These are phyloP conservation scores for Brienomyrus brachyistius DNA, from an alignment of 2,113 vertebrate species.

Conservation along the genomic window DNA sequence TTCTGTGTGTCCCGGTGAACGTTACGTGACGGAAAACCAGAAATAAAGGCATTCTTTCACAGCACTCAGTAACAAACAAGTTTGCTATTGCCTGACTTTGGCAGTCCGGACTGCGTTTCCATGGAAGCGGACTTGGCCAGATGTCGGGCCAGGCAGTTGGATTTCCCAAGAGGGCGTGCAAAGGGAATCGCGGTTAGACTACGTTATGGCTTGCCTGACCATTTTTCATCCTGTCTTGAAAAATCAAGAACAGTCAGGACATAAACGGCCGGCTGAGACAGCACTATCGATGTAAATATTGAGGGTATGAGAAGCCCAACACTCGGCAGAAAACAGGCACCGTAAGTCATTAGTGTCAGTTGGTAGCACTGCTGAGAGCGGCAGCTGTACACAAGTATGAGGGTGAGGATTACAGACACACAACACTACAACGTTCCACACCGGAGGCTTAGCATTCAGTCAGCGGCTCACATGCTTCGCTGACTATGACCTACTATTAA, in stretches of 20 bases:
- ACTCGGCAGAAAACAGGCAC: neutral
- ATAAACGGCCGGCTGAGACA: neutral
- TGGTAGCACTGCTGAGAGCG: neutral
- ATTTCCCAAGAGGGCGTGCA: neutral
- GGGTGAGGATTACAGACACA: neutral
- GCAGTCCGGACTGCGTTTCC: neutral
- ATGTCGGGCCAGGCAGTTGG: neutral
- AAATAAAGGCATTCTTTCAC: constrained; percentile 2
- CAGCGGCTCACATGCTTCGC: neutral
- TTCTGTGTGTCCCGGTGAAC: neutral
- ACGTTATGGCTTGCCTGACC: neutral
- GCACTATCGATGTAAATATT: neutral
- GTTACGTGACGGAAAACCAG: neutral
- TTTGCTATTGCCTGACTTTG: neutral
- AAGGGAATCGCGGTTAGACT: neutral
- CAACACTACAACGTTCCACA: neutral
- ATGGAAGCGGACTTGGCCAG: constrained; percentile 2
- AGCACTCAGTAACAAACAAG: neutral
- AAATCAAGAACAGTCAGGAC: neutral
- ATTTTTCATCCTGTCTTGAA: neutral
- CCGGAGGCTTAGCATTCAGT: neutral
- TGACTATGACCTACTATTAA: neutral
- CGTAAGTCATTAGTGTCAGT: neutral
- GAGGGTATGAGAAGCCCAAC: neutral
- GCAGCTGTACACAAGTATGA: neutral